Conservation (phyloP, 2,113 vertebrate species). For the Myotis yumanensis region DNA sequence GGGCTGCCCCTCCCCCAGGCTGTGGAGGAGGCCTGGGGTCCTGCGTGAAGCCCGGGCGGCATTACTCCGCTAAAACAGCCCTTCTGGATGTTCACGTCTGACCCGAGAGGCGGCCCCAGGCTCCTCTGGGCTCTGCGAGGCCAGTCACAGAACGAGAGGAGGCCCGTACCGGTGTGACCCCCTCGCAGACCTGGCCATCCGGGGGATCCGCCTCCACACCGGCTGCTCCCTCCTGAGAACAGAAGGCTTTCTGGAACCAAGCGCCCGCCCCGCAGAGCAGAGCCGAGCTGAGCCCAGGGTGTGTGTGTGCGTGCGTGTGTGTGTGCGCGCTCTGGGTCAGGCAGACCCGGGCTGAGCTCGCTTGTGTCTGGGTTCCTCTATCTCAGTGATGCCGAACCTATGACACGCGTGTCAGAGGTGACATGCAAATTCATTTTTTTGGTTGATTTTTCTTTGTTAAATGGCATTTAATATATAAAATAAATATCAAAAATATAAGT, state of each 20-base stretch:
- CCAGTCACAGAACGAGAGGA: rapidly evolving
- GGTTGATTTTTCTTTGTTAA: too few relatives aligned
- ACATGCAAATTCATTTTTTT: too few relatives aligned
- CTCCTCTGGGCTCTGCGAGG: neutral
- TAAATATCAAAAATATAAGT: too few relatives aligned
- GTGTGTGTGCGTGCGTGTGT: too few relatives aligned
- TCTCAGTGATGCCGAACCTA: too few relatives aligned
- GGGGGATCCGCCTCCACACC: neutral
- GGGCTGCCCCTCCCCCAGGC: neutral
- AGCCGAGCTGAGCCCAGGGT: too few relatives aligned
- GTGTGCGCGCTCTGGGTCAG: neutral
- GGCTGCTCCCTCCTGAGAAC: too few relatives aligned
- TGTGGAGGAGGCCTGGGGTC: neutral
- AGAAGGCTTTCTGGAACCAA: neutral
- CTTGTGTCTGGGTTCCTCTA: neutral
- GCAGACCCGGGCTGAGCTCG: neutral
- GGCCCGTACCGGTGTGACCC: rapidly evolving
- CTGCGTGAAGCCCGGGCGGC: rapidly evolving
- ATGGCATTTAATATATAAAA: too few relatives aligned
- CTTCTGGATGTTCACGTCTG: neutral
- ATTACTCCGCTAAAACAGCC: neutral
- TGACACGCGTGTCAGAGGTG: too few relatives aligned
- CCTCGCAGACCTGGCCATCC: rapidly evolving
- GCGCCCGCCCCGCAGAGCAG: neutral
- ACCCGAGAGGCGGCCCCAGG: neutral